A percentile compares a stretch with the other conserved stretches of the same genome.
Conservation (phyloP, 1,140 invertebrate species). For the Drosophila oshimai region DNA sequence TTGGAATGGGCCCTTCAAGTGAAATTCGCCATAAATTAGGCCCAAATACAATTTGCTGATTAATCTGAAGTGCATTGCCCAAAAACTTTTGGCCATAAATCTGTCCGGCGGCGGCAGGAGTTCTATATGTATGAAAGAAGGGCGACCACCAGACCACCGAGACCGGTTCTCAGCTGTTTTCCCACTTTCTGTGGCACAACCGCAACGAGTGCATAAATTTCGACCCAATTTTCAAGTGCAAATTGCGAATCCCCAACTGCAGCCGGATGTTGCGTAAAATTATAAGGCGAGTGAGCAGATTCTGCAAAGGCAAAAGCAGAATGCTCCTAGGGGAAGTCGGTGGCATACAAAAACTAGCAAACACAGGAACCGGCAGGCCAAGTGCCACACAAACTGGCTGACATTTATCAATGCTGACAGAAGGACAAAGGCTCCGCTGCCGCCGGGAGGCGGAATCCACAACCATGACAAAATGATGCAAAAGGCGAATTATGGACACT, state of each 20-base stretch:
- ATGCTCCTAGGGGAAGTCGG: constrained; percentile 13
- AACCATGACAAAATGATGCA: constrained; percentile 77
- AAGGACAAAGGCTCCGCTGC: constrained; percentile 57
- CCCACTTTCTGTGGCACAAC: constrained; percentile 43
- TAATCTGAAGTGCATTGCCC: constrained; percentile 72
- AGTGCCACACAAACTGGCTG: constrained; percentile 42
- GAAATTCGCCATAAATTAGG: constrained; percentile 68
- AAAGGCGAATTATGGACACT: constrained; percentile 56
- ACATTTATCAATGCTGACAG: constrained; percentile 79
- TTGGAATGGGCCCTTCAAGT: constrained; percentile 21
- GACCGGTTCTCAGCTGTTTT: constrained; percentile 48
- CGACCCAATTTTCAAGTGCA: constrained; percentile 79
- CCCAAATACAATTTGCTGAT: constrained; percentile 78
- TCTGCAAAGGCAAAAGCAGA: too few species aligned
- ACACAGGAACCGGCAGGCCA: constrained; percentile 45
- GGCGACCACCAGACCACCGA: neutral
- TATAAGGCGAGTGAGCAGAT: constrained; percentile 50
- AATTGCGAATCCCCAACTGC: constrained; percentile 56
- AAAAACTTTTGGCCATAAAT: constrained; percentile 74
- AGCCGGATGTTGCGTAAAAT: constrained; percentile 72
- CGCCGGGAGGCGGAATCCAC: constrained; percentile 30
- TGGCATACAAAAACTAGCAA: constrained; percentile 59
- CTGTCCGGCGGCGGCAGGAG: constrained; percentile 24
- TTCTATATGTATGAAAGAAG: neutral
- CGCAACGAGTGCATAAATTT: constrained; percentile 77